These are phyloP conservation scores for Nasonia oneida DNA, from an alignment of 2,888 invertebrate species.

Conservation along the genomic window DNA sequence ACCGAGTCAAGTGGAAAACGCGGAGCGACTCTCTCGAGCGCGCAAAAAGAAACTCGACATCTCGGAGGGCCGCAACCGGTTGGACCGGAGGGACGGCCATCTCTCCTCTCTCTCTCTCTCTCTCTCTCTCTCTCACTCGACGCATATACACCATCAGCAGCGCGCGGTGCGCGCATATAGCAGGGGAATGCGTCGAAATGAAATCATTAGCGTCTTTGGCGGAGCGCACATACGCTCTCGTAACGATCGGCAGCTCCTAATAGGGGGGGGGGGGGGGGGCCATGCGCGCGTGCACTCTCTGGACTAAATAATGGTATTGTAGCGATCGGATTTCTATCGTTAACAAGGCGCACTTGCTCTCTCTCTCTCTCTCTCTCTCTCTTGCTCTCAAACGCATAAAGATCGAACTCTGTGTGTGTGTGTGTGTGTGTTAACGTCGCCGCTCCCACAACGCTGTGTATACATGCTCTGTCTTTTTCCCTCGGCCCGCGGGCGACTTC, in stretches of 20 bases:
- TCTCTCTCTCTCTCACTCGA: not conserved
- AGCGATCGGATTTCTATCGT: slow-evolving; percentile 77
- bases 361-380: not conserved
- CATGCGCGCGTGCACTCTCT: not conserved
- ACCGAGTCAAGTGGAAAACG: slow-evolving; percentile 63
- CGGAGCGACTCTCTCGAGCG: slow-evolving; percentile 58
- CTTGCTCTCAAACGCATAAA: slow-evolving; percentile 69
- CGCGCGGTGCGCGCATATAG: not conserved
- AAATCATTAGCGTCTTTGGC: slow-evolving; percentile 73
- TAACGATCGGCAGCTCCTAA: slow-evolving; percentile 54
- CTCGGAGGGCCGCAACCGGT: slow-evolving; percentile 58
- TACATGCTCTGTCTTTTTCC: slow-evolving; percentile 60
- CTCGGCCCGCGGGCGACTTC: slow-evolving; percentile 17
- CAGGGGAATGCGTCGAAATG: slow-evolving; percentile 70
- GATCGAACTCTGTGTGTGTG: slow-evolving; percentile 65
- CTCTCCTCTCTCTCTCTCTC: not conserved
- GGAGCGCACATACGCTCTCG: slow-evolving; percentile 9
- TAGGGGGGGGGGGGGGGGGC: slow-evolving; percentile 5
- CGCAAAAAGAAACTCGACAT: slow-evolving; percentile 26
- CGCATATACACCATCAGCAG: not conserved
- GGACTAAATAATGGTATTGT: slow-evolving; percentile 77
- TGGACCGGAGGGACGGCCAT: slow-evolving; percentile 53
- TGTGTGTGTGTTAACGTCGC: slow-evolving; percentile 70
- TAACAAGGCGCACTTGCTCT: slow-evolving; percentile 71
- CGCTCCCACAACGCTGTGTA: slow-evolving; percentile 73